phyloP scores from a whole-genome alignment of 1,140 invertebrate genomes.

The Apis dorsata region DNA sequence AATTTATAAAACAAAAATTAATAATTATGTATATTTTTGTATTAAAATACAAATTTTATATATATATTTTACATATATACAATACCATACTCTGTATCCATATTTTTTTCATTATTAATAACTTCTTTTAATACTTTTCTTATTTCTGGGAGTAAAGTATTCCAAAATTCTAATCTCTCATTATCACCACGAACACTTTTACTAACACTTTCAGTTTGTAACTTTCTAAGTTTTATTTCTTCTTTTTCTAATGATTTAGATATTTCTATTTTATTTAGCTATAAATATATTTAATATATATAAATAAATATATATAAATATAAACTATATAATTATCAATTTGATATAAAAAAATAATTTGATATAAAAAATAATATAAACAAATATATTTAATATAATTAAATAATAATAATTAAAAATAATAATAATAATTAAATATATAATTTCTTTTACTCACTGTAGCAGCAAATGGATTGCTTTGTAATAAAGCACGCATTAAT shows the following conservation, averaged over 20 bases:
- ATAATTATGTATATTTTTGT: not conserved
- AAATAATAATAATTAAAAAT: too few relatives aligned
- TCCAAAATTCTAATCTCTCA: constrained; percentile 77
- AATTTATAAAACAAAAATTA: constrained; percentile 9
- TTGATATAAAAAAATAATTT: not conserved
- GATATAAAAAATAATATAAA: not conserved
- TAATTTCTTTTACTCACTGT: constrained; percentile 78
- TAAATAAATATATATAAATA: not conserved
- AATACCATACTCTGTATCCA: constrained; percentile 17
- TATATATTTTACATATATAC: too few relatives aligned
- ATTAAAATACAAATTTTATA: too few relatives aligned
- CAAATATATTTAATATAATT: not conserved
- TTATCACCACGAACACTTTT: constrained; percentile 73
- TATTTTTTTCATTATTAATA: constrained; percentile 60
- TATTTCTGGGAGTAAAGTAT: constrained; percentile 74
- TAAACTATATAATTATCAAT: not conserved
- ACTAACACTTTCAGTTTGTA: constrained; percentile 80
- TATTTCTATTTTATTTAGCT: constrained; percentile 82
- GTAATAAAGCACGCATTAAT: constrained; percentile 86
- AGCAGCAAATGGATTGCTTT: constrained; percentile 88
- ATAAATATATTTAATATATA: constrained; percentile 37
- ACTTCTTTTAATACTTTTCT: constrained; percentile 75
- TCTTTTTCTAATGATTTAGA: constrained; percentile 82
- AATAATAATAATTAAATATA: too few relatives aligned
- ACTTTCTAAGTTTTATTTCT: constrained; percentile 81